Percentiles rank a stretch among this genome's conserved stretches.
These are phyloP conservation scores for Charaxes varanes DNA, from an alignment of 1,140 invertebrate genomes.

Conservation along the genomic window DNA sequence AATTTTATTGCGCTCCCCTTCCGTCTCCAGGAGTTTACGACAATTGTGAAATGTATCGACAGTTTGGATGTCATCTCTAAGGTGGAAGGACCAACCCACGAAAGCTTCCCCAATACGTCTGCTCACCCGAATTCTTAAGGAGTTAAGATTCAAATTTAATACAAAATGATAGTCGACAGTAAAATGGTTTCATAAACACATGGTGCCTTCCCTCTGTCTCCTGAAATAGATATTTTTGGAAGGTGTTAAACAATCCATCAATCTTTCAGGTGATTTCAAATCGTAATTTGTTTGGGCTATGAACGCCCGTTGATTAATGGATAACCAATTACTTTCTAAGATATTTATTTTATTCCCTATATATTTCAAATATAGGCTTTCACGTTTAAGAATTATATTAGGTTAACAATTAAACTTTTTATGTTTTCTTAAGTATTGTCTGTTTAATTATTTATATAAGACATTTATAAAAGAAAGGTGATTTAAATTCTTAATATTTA, in stretches of 20 bases:
- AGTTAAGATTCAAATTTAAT: constrained; percentile 34
- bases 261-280: constrained; percentile 59
- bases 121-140: constrained; percentile 20
- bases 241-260: constrained; percentile 50
- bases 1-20: constrained; percentile 71
- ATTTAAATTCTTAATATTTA: too few species aligned
- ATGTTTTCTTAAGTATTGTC: too few species aligned
- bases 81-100: constrained; percentile 30
- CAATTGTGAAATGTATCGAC: constrained; percentile 74
- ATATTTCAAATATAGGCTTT: too few species aligned
- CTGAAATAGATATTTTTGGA: constrained; percentile 48
- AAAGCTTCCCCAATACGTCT: constrained; percentile 8
- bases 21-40: constrained; percentile 68
- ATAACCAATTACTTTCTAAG: constrained; percentile 11
- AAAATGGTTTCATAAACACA: constrained; percentile 42
- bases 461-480: too few species aligned
- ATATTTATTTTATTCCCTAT: background rate
- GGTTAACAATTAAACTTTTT: too few species aligned
- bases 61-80: constrained; percentile 62
- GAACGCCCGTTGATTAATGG: constrained; percentile 7
- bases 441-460: too few species aligned
- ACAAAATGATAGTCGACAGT: constrained; percentile 2
- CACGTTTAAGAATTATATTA: too few species aligned
- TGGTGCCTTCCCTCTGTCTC: constrained; percentile 39
- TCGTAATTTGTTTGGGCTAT: constrained; percentile 24